Evolutionary conservation across 2,113 vertebrate species (phyloP), one percentile per base, ranked within the genome.

Genomic region (Apeltes quadracus): DNA sequence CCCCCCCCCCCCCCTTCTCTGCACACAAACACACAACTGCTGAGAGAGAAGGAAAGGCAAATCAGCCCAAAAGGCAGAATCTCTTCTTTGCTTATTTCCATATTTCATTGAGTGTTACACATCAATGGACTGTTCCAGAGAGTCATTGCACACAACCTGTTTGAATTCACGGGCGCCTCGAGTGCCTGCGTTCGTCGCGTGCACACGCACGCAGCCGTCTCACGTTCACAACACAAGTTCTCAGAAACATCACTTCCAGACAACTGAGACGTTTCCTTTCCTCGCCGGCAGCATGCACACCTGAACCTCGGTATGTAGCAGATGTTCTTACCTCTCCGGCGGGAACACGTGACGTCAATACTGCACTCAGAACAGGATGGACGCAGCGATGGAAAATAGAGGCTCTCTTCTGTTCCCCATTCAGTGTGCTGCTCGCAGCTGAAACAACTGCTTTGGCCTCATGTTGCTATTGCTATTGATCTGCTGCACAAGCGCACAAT

Each of bases 31-130:
- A 50, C 48, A 51, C 54, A 20, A 39, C 66, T 29, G 59, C 61
- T 46, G 25, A 71, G 41, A 61, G 61, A 18, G 38, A 29, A 71
- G 54, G 69, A 64, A 61, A 85, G 65, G 69, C 67, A 69, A 72
- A 80, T 85, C 66, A 80, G 76, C 43, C 66, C 58, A 34, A 53
- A 55, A 53, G 55, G 27, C 41, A 58, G 72, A 72, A 77, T 79
- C 82, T 82, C 38, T 18, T 69, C 46, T 80, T 80, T 73, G 69
- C 67, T 77, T 86, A 88, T 89, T 91, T 85, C 83, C 86, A 86
- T 88, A 84, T 88, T 87, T 84, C 72, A 90, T 84, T 85, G 78
- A 88, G 76, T 78, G 84, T 89, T 89, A 84, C 83, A 90, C 87
- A 85, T 89, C 87, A 89, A 83, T 89, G 84, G 88, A 88, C 79